Evolutionary conservation across 2,113 vertebrate species (phyloP).

Genomic region (Salminus brasiliensis): DNA sequence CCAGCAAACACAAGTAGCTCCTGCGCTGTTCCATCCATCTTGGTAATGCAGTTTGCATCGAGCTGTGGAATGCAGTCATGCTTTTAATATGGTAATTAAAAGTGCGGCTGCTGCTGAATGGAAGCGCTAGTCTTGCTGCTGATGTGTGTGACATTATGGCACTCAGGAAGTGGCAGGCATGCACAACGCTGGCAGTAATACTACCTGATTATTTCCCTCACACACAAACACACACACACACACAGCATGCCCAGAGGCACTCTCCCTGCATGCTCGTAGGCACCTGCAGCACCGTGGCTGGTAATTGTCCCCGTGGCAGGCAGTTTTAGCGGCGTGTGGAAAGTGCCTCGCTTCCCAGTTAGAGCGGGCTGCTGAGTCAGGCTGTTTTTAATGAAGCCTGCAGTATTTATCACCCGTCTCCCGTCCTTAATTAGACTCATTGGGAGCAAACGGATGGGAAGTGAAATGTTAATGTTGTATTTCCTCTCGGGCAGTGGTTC

Average conservation of each 20-base stretch:
- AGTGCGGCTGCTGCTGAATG: constrained; percentile 42
- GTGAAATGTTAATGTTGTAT: constrained; percentile 68
- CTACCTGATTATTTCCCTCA: constrained; percentile 29
- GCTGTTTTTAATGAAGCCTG: constrained; percentile 76
- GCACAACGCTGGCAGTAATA: constrained; percentile 41
- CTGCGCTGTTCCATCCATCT: constrained; percentile 29
- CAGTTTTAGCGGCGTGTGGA: constrained; percentile 54
- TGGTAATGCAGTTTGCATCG: constrained; percentile 46
- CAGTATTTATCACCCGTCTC: constrained; percentile 72
- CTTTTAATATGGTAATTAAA: constrained; percentile 56
- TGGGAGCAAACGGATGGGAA: constrained; percentile 61
- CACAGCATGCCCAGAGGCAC: constrained; percentile 51
- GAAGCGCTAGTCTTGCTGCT: constrained; percentile 36
- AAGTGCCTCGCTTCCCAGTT: constrained; percentile 51
- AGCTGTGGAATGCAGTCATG: constrained; percentile 46
- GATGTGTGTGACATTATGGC: constrained; percentile 46
- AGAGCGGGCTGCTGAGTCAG: constrained; percentile 75
- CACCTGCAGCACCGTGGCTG: constrained; percentile 60
- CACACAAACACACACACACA: constrained; percentile 30
- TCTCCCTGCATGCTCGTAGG: constrained; percentile 61
- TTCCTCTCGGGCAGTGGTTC: constrained; percentile 58
- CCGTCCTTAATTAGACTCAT: constrained; percentile 71
- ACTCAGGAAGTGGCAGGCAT: constrained; percentile 39
- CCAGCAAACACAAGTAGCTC: constrained; percentile 18
- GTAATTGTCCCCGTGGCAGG: constrained; percentile 73